Percentiles rank a stretch among this genome's conserved stretches.
Evolutionary conservation across 2,797 vertebrate genomes (phyloP).

Genomic region (Staurois parvus): DNA sequence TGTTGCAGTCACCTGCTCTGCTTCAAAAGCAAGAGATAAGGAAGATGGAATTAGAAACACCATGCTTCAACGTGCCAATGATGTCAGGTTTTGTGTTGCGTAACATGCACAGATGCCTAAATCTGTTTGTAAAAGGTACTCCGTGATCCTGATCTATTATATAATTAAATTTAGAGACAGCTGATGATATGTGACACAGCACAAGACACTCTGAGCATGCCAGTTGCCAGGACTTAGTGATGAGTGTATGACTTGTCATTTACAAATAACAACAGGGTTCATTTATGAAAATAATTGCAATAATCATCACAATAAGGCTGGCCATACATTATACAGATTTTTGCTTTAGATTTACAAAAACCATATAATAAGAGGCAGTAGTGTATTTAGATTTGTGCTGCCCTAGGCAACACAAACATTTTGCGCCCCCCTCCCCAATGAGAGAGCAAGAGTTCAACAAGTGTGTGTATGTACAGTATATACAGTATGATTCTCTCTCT

Average conservation of each 20-base stretch:
- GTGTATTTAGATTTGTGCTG: no score
- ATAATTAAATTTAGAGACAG: neutral
- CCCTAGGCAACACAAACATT: no score
- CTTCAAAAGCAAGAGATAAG: neutral
- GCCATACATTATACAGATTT: no score
- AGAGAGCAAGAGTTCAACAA: no score
- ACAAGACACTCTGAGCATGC: neutral
- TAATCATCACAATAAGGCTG: neutral
- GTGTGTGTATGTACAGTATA: no score
- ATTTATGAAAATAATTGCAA: neutral
- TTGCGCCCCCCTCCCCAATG: no score
- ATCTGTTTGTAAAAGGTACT: neutral
- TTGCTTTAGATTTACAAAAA: no score
- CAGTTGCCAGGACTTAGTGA: neutral
- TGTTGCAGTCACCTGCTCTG: neutral
- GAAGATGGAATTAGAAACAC: neutral
- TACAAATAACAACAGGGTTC: neutral
- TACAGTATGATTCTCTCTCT: no score
- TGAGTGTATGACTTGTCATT: neutral
- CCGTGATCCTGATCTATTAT: neutral
- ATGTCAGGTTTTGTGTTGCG: neutral
- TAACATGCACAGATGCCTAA: neutral
- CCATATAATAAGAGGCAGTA: no score
- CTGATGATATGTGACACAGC: neutral
- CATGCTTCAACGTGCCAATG: neutral